A percentile compares a stretch with the other conserved stretches of the same genome.
Evolutionary conservation across 2,113 vertebrate species (phyloP).

Genomic region (Poeciliopsis retropinna): DNA sequence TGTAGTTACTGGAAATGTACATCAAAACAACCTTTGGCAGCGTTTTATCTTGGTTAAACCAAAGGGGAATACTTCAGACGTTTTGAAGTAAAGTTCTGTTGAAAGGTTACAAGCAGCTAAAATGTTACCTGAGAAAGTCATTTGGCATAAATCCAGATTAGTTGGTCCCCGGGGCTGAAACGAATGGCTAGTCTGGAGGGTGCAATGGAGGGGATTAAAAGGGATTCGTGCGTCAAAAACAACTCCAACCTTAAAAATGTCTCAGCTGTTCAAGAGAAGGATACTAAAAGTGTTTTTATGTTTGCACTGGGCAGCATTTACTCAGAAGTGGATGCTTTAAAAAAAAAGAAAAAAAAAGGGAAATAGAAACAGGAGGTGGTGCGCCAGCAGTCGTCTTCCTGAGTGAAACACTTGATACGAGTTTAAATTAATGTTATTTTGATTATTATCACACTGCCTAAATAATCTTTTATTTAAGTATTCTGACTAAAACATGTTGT

Average conservation of each 20-base stretch:
- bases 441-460: background rate
- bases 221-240: background rate
- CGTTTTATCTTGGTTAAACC: too few relatives aligned
- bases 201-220: too few relatives aligned
- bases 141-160: background rate
- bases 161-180: background rate
- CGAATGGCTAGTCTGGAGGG: background rate
- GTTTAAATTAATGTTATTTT: background rate
- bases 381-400: background rate
- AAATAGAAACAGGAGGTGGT: background rate
- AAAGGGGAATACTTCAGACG: too few relatives aligned
- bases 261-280: background rate
- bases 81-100: background rate
- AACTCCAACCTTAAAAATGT: background rate
- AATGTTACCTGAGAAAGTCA: background rate
- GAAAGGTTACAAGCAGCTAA: background rate
- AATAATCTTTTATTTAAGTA: background rate
- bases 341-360: too few relatives aligned
- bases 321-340: background rate
- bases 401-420: background rate
- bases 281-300: background rate
- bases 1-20: too few relatives aligned
- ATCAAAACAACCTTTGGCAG: too few relatives aligned
- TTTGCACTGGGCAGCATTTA: background rate
- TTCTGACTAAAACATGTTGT: background rate